Conservation (phyloP, 2,888 invertebrate species). For the Ichneumoninae sp. region DNA sequence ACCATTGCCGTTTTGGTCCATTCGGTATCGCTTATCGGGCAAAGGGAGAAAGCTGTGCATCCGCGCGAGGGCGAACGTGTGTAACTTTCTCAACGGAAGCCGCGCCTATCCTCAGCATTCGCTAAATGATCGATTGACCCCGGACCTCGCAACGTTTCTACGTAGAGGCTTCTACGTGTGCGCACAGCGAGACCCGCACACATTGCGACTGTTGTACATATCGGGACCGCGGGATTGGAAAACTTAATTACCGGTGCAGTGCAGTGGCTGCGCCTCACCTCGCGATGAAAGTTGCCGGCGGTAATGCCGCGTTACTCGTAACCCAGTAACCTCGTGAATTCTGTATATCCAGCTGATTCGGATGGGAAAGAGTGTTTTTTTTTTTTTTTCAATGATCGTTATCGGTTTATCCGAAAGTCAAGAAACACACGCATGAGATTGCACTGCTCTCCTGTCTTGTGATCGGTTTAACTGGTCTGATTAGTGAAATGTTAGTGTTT, state of each 20-base stretch:
- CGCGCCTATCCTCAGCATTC: slow-evolving; percentile 67
- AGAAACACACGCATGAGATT: neutral
- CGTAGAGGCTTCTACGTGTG: neutral
- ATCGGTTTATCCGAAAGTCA: slow-evolving; percentile 15
- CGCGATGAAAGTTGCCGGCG: slow-evolving; percentile 55
- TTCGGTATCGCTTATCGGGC: slow-evolving; percentile 4
- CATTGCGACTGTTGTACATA: slow-evolving; percentile 33
- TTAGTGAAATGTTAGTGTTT: neutral
- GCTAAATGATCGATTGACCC: slow-evolving; percentile 66
- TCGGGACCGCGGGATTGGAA: slow-evolving; percentile 55
- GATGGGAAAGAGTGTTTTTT: slow-evolving; percentile 7
- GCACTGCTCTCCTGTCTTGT: neutral
- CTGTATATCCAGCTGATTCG: slow-evolving; percentile 7
- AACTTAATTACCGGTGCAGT: slow-evolving; percentile 58
- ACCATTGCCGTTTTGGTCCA: slow-evolving; percentile 21
- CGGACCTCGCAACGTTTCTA: slow-evolving; percentile 36
- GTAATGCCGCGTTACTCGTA: slow-evolving; percentile 46
- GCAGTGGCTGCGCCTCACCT: slow-evolving; percentile 40
- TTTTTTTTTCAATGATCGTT: slow-evolving; percentile 26
- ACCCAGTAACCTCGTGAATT: slow-evolving; percentile 59
- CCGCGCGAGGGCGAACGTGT: slow-evolving; percentile 64
- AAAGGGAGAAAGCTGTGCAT: slow-evolving; percentile 67
- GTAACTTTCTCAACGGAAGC: slow-evolving; percentile 74
- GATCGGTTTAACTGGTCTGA: neutral
- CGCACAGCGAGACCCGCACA: slow-evolving; percentile 6